Evolutionary conservation across 2,797 vertebrate genomes (phyloP).

Genomic region (Peromyscus aztecus): DNA sequence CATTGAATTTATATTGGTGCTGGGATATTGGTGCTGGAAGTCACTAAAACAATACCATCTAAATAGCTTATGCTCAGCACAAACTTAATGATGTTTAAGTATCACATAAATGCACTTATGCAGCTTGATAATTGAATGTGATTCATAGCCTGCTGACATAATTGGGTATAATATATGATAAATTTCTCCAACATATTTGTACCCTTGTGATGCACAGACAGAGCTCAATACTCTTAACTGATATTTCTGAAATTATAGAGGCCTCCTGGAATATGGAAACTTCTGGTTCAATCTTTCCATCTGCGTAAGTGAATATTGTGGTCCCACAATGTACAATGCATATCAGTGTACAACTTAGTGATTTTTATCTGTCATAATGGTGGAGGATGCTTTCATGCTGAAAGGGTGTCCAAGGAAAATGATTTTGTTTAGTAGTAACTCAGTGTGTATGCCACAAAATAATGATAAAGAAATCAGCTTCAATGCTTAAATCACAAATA

Average conservation of each 20-base stretch:
- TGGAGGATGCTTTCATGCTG: background rate
- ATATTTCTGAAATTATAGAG: conserved; percentile 53
- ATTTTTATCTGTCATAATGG: conserved; percentile 4
- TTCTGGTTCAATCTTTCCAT: background rate
- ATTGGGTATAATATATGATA: conserved; percentile 77
- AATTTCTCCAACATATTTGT: conserved; percentile 67
- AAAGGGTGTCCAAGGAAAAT: background rate
- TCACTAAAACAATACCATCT: conserved; percentile 71
- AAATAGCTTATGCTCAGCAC: conserved; percentile 77
- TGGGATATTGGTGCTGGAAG: conserved; percentile 69
- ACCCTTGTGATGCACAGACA: conserved; percentile 67
- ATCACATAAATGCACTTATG: conserved; percentile 73
- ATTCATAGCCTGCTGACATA: conserved; percentile 80
- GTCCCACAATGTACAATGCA: background rate
- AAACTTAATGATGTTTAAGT: conserved; percentile 78
- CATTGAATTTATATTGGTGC: conserved; percentile 71
- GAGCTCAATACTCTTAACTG: conserved; percentile 44
- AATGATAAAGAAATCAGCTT: conserved; percentile 28
- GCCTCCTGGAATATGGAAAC: conserved; percentile 5
- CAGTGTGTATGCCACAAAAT: background rate
- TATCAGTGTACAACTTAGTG: background rate
- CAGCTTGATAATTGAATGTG: conserved; percentile 78
- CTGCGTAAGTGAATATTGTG: background rate
- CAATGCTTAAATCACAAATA: background rate
- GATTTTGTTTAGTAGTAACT: background rate